These are phyloP conservation scores for Lasioglossum leucozonium DNA, from an alignment of 2,888 invertebrate genomes.

Conservation along the genomic window DNA sequence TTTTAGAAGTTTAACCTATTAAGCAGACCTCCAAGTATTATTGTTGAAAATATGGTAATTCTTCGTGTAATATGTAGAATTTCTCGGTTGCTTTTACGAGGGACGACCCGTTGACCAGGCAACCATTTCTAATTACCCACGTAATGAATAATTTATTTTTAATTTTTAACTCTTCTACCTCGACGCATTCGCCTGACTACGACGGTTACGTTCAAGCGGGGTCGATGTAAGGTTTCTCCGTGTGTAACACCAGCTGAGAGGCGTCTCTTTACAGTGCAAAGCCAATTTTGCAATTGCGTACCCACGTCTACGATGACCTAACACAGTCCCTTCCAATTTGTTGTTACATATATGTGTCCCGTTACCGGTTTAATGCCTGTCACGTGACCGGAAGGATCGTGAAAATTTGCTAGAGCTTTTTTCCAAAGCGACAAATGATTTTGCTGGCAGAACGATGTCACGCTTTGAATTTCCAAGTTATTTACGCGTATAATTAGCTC, in stretches of 20 bases:
- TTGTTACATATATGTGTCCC: constrained; percentile 22
- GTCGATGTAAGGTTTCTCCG: constrained; percentile 46
- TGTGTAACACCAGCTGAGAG: constrained; percentile 31
- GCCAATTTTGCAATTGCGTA: constrained; percentile 53
- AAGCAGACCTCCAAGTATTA: background rate
- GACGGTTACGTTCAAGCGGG: background rate
- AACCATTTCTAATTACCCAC: background rate
- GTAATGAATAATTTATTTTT: background rate
- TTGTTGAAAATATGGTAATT: background rate
- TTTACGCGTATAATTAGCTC: background rate
- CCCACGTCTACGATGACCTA: constrained; percentile 35
- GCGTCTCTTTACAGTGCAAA: constrained; percentile 37
- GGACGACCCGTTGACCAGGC: background rate
- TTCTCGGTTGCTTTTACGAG: background rate
- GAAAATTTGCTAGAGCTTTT: background rate
- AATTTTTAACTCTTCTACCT: background rate
- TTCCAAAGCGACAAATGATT: background rate
- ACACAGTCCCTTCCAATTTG: constrained; percentile 40
- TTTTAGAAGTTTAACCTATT: background rate
- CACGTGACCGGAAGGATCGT: constrained; percentile 19
- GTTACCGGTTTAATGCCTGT: constrained; percentile 18
- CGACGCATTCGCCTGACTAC: background rate
- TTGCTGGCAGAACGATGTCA: background rate
- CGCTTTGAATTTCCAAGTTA: background rate
- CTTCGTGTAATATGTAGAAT: background rate